Evolutionary conservation across 1,140 invertebrate species (phyloP).

Genomic region (Phymorhynchus buccinoides): DNA sequence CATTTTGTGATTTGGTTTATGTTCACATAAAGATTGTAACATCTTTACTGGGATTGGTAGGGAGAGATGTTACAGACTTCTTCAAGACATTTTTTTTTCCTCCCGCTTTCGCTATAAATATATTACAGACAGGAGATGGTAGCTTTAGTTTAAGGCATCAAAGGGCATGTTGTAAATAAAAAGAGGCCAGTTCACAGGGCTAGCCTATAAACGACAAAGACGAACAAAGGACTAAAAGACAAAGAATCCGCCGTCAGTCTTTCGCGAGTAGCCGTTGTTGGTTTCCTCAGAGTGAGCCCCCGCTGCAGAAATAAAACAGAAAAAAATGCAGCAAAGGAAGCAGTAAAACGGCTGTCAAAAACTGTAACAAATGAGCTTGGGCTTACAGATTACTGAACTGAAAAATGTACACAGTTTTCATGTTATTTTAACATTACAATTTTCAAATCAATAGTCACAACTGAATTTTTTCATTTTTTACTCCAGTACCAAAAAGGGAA

Average conservation of each 20-base stretch:
- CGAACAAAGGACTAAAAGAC: conserved; percentile 9
- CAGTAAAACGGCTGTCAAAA: not conserved
- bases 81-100: not conserved
- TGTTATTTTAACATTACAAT: not conserved
- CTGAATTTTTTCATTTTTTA: not conserved
- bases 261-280: conserved; percentile 71
- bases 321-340: conserved; percentile 28
- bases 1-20: no score
- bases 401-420: not conserved
- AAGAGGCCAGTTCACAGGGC: no score
- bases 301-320: conserved; percentile 44
- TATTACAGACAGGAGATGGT: not conserved
- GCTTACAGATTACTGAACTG: not conserved
- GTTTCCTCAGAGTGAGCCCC: conserved; percentile 64
- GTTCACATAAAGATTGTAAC: no score
- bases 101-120: not conserved
- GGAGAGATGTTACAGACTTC: no score
- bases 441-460: not conserved
- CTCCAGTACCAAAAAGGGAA: no score
- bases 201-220: not conserved
- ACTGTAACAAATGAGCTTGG: conserved; percentile 15
- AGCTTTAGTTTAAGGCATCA: not conserved
- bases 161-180: no score
- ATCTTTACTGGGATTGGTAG: no score
- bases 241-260: conserved; percentile 71